These are phyloP conservation scores for Chromis chromis DNA, from an alignment of 2,797 vertebrate species.

Conservation along the genomic window DNA sequence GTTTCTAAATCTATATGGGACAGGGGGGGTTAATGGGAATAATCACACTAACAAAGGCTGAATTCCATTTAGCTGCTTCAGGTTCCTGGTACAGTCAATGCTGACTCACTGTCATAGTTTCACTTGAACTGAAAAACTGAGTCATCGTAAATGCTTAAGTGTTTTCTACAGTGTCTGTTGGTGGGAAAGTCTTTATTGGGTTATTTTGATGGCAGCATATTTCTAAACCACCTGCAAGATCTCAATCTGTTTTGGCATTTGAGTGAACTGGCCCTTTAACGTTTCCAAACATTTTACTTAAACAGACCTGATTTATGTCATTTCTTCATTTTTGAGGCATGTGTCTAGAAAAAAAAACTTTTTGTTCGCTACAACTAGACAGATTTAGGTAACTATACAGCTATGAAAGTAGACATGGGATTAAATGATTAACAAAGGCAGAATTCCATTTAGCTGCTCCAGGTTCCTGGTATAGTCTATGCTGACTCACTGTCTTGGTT, in stretches of 20 bases:
- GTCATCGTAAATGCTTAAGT: background rate
- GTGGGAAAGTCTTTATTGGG: too few relatives aligned
- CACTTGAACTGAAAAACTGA: background rate
- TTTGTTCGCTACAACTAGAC: background rate
- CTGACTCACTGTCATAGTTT: slow-evolving; percentile 8
- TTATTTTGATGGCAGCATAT: too few relatives aligned
- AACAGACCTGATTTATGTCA: too few relatives aligned
- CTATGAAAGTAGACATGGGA: too few relatives aligned
- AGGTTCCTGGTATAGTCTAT: background rate
- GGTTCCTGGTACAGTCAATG: background rate
- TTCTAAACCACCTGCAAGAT: background rate
- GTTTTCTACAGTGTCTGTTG: background rate
- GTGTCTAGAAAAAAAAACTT: too few relatives aligned
- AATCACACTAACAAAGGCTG: background rate
- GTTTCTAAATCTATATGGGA: too few relatives aligned
- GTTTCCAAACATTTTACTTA: background rate
- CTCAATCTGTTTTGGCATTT: background rate
- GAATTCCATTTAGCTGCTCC: slow-evolving; percentile 12
- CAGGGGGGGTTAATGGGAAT: too few relatives aligned
- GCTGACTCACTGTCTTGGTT: slow-evolving; percentile 8
- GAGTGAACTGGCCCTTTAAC: background rate
- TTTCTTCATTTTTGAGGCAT: background rate
- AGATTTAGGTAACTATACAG: too few relatives aligned
- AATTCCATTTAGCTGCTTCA: slow-evolving; percentile 11
- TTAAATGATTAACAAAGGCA: background rate